Evolutionary conservation across 2,888 invertebrate genomes (phyloP).

Genomic region (Dinocampus coccinellae): DNA sequence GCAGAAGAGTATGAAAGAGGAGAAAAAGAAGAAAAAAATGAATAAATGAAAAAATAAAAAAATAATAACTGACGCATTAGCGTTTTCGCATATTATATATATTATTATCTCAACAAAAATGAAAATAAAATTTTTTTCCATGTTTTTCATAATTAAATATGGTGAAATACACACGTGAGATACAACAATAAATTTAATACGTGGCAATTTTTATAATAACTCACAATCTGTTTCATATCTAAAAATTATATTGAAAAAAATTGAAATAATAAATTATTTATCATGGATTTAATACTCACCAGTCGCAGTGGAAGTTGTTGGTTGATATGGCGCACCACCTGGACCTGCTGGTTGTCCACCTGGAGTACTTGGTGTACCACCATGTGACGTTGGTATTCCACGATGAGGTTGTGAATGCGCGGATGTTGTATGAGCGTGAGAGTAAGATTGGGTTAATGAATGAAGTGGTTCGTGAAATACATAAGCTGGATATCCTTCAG

Average conservation of each 20-base stretch:
- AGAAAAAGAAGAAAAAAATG: not conserved
- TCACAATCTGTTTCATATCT: not conserved
- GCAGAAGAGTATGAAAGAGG: not conserved
- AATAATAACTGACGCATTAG: not conserved
- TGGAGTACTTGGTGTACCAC: conserved; percentile 76
- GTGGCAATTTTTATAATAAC: not conserved
- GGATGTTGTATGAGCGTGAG: conserved; percentile 80
- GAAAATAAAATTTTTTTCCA: not conserved
- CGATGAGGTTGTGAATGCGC: conserved; percentile 82
- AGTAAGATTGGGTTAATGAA: conserved; percentile 79
- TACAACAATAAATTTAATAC: not conserved
- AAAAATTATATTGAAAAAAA: not conserved
- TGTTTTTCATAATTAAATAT: not conserved
- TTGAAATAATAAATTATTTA: conserved; percentile 9
- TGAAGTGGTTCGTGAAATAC: conserved; percentile 92
- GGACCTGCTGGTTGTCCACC: conserved; percentile 72
- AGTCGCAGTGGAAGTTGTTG: conserved; percentile 74
- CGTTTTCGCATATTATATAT: not conserved
- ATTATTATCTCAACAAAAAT: not conserved
- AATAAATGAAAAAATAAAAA: not conserved
- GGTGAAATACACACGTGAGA: not conserved
- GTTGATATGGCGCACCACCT: conserved; percentile 68
- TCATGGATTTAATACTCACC: conserved; percentile 69
- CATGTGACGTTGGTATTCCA: conserved; percentile 67
- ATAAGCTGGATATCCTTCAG: conserved; percentile 84